These are phyloP conservation scores for Amblyteles armatorius DNA, from an alignment of 2,888 invertebrate genomes.

Conservation along the genomic window DNA sequence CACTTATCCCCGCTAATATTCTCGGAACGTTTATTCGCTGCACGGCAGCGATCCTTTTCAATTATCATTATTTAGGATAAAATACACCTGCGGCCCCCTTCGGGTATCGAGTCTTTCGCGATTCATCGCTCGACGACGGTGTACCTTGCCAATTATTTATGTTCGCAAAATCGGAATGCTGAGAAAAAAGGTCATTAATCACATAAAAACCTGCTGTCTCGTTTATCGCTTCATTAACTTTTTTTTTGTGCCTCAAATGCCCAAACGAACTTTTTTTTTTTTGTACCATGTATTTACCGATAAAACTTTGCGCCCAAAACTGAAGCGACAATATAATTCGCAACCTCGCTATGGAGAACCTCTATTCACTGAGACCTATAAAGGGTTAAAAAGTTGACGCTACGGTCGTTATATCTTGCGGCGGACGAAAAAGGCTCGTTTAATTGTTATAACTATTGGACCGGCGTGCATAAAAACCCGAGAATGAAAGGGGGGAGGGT, in stretches of 20 bases:
- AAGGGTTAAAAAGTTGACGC: neutral
- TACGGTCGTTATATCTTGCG: neutral
- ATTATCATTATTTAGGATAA: conserved; percentile 6
- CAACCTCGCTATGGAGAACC: too few relatives aligned
- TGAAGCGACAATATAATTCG: too few relatives aligned
- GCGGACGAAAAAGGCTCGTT: conserved; percentile 8
- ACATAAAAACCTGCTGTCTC: neutral
- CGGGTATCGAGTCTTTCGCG: neutral
- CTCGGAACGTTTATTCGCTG: conserved; percentile 1
- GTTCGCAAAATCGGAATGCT: neutral
- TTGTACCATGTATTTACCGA: neutral
- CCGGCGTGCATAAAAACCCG: neutral
- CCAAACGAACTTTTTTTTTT: neutral
- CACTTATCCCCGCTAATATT: conserved; percentile 10
- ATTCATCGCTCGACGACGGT: neutral
- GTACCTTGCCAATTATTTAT: neutral
- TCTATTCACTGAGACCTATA: neutral
- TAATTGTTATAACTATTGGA: conserved; percentile 44
- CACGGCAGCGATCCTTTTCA: neutral
- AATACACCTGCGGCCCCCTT: neutral
- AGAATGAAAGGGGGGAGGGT: neutral
- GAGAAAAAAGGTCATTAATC: neutral
- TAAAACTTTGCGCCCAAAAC: too few relatives aligned
- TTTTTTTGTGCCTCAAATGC: neutral
- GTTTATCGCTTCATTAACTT: neutral